Evolutionary conservation across 1,140 invertebrate species (phyloP), one percentile per base, ranked within the genome.

Genomic region (Radopholus similis): DNA sequence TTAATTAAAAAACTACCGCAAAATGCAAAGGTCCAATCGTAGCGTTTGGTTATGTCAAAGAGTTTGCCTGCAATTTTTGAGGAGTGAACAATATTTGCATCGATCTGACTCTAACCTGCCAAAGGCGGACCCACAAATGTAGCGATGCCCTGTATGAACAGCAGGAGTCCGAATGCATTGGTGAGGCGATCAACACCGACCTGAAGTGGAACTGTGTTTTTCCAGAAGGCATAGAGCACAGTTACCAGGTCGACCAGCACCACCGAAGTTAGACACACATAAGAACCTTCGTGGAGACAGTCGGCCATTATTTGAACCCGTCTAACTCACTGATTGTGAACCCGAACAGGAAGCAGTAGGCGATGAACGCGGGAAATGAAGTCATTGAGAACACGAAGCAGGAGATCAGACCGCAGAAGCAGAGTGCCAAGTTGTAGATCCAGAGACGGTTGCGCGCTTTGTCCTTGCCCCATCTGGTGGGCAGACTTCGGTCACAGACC

Each of bases 201-300:
- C 59, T 57, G 5, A 38, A 57, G 35, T 13, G 23, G 0, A 57
- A 57, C 15, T 57, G 23, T 57, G n/a, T 4, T 44, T 57, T n/a
- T n/a, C n/a, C 23, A 6, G n/a, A 57, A 57, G n/a, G n/a, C n/a
- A n/a, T n/a, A n/a, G 4, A 37, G 26, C 23, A 11, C 3, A 42
- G n/a, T 37, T 63, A 40, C 86, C 42, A 97, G 86, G 71, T 98
- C 94, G 11, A 96, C 93, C 32, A 87, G 68, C 23, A 98, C 86
- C 42, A 97, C 91, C 0, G 93, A 94, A 58, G 94, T 97, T 44
- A 98, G 85, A 1, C 93, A 96, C 73, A 97, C 95, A 84, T 93
- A 95, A 15, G 95, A 86, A 49, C 51, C 51, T 54, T 54, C 35
- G 35, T 32, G 15, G n/a, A 18, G 18, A 54, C 15, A 18, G 30